Conservation (phyloP, 1,140 invertebrate species). For the Bombus turneri region DNA sequence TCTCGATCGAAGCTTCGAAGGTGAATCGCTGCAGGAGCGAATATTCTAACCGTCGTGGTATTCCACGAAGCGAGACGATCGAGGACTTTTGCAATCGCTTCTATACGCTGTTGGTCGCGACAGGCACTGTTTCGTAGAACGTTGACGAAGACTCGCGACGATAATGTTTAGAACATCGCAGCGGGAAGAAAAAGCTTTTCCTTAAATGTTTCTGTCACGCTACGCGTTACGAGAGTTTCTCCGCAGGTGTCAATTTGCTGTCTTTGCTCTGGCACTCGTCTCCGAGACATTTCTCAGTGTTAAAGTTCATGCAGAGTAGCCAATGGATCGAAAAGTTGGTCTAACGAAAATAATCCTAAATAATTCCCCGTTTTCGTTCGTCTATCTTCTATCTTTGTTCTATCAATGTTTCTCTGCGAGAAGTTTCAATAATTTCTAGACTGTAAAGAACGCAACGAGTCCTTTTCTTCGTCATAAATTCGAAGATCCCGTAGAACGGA, state of each 20-base stretch:
- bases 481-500: too few relatives aligned
- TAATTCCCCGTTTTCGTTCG: too few relatives aligned
- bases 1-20: neutral
- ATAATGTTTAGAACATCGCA: neutral
- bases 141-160: neutral
- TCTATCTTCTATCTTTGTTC: too few relatives aligned
- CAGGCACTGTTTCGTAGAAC: neutral
- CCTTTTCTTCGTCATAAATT: too few relatives aligned
- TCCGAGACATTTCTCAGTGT: too few relatives aligned
- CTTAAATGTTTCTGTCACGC: slow-evolving; percentile 12
- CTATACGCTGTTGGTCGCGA: neutral
- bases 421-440: too few relatives aligned
- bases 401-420: too few relatives aligned
- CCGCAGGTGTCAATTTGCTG: neutral
- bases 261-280: too few relatives aligned
- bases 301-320: too few relatives aligned
- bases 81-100: neutral
- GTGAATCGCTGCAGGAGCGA: neutral
- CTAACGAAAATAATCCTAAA: too few relatives aligned
- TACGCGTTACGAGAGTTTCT: neutral
- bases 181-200: neutral
- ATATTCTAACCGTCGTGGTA: neutral
- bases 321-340: too few relatives aligned
- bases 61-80: slow-evolving; percentile 1
- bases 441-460: too few relatives aligned